Evolutionary conservation across 2,113 vertebrate species (phyloP), one percentile per base, ranked within the genome.

Genomic region (Tauraco erythrolophus): DNA sequence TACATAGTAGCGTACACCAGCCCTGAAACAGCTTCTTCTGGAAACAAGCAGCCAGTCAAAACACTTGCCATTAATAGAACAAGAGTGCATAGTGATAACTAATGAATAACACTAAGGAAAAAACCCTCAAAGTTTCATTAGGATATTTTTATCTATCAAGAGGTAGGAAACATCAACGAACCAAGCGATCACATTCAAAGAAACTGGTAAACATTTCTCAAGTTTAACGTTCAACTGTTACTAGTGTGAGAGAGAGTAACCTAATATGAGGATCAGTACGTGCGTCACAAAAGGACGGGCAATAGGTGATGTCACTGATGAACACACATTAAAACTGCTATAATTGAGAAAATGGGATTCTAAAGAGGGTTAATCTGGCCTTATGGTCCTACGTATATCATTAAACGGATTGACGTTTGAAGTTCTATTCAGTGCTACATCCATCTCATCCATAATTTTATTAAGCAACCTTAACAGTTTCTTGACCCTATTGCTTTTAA

Each of bases 11-110:
- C 99, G 99, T 4, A 99, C 99, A 0, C 99, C 99, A 21, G 99
- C 99, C 89, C 99, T 98, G 98, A 99, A 99, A 90, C 99, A 99
- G 96, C 99, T 99, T 96, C 99, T 98, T 95, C 99, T 98, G 33
- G 99, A 99, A 96, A 99, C 98, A 48, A 99, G 98, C 82, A 98
- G 98, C 99, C 99, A 99, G 61, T 99, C 99, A 79, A 99, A 99
- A 96, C 98, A 94, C 80, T 99, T 99, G 17, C 99, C 99, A 72
- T 99, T 99, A 96, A 99, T 98, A 83, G 98, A 99, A 96, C 99
- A 99, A 1, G 99, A 99, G 86, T 98, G 99, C 98, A 99, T 99
- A 19, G 96, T 97, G 92, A 99, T 98, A 98, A 99, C 99, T 99
- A 78, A 72, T 35, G 11, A 70, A 15, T 18, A 68, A n/a, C 19